Evolutionary conservation across 2,888 invertebrate species (phyloP), one percentile per base, ranked within the genome.

Genomic region (Spisula solida): DNA sequence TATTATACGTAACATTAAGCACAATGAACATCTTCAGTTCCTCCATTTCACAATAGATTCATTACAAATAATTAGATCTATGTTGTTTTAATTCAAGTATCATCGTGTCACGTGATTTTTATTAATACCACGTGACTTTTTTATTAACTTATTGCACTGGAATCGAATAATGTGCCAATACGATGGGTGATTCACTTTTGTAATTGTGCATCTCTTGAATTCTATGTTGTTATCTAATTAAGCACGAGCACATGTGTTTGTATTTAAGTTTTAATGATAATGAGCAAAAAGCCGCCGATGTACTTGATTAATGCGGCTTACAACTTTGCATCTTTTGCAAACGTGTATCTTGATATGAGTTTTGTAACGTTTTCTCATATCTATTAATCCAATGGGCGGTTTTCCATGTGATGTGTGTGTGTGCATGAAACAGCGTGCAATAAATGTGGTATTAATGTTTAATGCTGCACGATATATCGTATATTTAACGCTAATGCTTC

Each of bases 171-270:
- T 66, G 60, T n/a, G n/a, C 25, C 60, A 66, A 25, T 25, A 66
- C 10, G 60, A 66, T n/a, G n/a, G 60, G 25, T 25, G n/a, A 25
- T 66, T 66, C n/a, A 66, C n/a, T 66, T 20, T 66, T 6, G 25
- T 25, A 66, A 25, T n/a, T 25, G n/a, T 66, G 60, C 10, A 25
- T 20, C 60, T 25, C 60, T 66, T 25, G 6, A 25, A 25, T 66
- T 25, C 25, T 25, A 25, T 25, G 60, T 20, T 12, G n/a, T 66
- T 66, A 66, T 25, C 25, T 41, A 41, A 41, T 41, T 66, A 25
- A 66, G 60, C 60, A 66, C 60, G 60, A 25, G 60, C 60, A n/a
- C 60, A 66, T n/a, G 60, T 66, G 60, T 66, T 66, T 25, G 60
- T 66, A 66, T 25, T 66, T 66, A 66, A 66, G 8, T 66, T 66